Conservation (phyloP, 2,797 vertebrate species). For the Cyclura pinguis region DNA sequence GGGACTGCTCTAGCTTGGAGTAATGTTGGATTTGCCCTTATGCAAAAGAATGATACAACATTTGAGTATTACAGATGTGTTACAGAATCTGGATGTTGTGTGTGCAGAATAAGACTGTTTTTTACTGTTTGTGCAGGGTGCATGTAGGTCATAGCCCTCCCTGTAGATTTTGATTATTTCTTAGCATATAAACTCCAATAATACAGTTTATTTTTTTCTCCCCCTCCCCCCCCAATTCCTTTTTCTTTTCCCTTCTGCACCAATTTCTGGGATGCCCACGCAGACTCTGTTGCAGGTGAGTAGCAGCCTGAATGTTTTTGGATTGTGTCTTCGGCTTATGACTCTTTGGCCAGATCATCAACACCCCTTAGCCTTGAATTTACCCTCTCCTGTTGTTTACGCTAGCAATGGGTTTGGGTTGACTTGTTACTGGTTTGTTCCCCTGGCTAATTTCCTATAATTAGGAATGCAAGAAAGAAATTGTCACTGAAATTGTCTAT, state of each 20-base stretch:
- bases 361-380: neutral
- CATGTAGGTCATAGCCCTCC: too few species aligned
- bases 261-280: neutral
- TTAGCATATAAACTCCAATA: neutral
- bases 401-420: neutral
- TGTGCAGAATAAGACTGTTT: neutral
- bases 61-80: neutral
- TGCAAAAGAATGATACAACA: neutral
- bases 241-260: neutral
- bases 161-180: neutral
- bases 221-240: neutral
- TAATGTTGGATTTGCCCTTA: too few species aligned
- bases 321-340: too few species aligned
- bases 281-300: conserved; percentile 97
- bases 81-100: neutral
- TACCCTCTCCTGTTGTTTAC: too few species aligned
- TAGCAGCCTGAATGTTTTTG: neutral
- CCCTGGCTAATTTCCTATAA: neutral
- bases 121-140: too few species aligned
- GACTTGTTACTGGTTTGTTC: neutral
- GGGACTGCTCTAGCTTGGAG: too few species aligned
- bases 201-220: neutral
- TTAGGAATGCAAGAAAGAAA: too few species aligned
- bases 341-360: too few species aligned
- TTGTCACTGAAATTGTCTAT: too few species aligned